Base-by-base conservation (phyloP, 2,113 vertebrate species). In the Donacobius atricapilla region DNA sequence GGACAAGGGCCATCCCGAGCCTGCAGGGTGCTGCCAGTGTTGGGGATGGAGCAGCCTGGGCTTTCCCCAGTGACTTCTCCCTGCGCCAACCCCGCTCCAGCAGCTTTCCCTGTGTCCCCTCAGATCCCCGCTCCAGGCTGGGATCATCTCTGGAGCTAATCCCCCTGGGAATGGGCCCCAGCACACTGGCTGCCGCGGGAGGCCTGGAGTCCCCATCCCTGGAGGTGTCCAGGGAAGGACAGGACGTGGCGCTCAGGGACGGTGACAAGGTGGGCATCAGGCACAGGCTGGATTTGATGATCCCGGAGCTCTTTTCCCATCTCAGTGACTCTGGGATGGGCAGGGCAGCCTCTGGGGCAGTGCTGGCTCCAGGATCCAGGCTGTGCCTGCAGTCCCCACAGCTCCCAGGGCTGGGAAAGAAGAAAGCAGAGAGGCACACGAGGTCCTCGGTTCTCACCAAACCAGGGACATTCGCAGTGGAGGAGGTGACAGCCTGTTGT, bases 221-320 rank as follows among this genome's bases (percentile, higher is more conserved):
- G 60, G 18, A 58, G 23, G 33, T 73, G 51, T 17, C 44, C 51
- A 17, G 11, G 45, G 51, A 11, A 42, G 37, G 33, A 0, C 45
- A 17, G 77, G 51, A 11, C 0, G 0, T 53, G 53, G 28, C 53
- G 45, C 39, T 68, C 11, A 2, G 78, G 60, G 69, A 22, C 39
- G 78, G 78, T 1, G 39, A 40, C 61, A 39, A 11, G 37, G 33
- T 28, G 37, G 37, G 7, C 6, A 28, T 6, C 0, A 0, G 22
- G 28, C 73, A 30, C 65, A 40, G 35, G 6, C 13, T 57, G 35
- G 39, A 4, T 7, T 12, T 16, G 23, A 12, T 68, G n/a, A 3
- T n/a, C 61, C 70, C 31, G 45, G 61, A 68, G 53, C 21, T 14
- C 54, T 54, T 76, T 47, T 15, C 39, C 61, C 53, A 0, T 3